A percentile compares a stretch with the other conserved stretches of the same genome.
These are phyloP conservation scores for Burhinus oedicnemus DNA, from an alignment of 2,113 vertebrate genomes.

Conservation along the genomic window DNA sequence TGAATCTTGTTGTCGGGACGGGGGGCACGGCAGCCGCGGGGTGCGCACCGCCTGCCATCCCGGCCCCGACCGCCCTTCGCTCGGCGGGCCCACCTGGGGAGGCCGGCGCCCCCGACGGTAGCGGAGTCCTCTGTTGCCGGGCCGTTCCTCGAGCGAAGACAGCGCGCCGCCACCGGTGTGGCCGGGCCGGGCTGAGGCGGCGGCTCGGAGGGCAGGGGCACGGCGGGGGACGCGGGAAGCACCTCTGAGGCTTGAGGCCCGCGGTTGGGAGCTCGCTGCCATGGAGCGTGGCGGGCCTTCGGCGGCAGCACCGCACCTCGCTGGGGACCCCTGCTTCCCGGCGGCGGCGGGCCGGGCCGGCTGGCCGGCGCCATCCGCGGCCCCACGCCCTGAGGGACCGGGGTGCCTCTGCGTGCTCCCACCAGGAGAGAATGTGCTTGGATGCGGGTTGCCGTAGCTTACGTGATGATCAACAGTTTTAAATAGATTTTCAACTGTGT, in stretches of 20 bases:
- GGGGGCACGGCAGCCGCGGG: not conserved
- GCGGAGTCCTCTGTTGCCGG: not conserved
- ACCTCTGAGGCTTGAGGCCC: not conserved
- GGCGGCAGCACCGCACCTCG: not conserved
- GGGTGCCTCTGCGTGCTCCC: not conserved
- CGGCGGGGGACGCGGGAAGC: not conserved
- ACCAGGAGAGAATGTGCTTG: rapidly evolving
- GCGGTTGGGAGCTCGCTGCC: no score
- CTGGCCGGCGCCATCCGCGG: not conserved
- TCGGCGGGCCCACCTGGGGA: not conserved
- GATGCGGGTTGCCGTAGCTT: not conserved
- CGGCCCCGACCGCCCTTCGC: not conserved
- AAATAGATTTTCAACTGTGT: not conserved
- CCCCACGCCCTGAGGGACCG: not conserved
- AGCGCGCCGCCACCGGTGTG: not conserved
- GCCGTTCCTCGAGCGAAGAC: not conserved
- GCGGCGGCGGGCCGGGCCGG: no score
- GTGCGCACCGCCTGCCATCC: no score
- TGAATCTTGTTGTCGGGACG: not conserved
- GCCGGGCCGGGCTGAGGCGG: not conserved
- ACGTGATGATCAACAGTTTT: not conserved
- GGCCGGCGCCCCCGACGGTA: not conserved
- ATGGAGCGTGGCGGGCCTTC: not conserved
- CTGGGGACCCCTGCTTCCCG: not conserved
- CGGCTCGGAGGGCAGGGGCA: not conserved